These are phyloP conservation scores for Saccostrea glomerata DNA, from an alignment of 1,140 invertebrate species.

Conservation along the genomic window DNA sequence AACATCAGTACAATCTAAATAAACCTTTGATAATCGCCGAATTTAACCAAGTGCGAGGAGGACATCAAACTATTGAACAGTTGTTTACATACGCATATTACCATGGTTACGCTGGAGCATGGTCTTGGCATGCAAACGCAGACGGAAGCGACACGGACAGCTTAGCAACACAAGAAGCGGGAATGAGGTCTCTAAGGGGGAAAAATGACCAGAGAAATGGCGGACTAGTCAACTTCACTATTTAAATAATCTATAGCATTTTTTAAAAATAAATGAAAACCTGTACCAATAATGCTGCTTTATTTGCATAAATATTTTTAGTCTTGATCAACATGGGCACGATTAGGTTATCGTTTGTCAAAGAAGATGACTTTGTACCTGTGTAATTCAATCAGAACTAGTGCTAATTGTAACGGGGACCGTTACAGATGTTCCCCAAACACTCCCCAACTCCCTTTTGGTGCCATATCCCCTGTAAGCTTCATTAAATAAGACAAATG, in stretches of 20 bases:
- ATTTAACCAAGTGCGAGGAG: conserved; percentile 58
- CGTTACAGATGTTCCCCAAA: too few relatives aligned
- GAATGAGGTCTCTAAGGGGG: conserved; percentile 61
- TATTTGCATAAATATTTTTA: too few relatives aligned
- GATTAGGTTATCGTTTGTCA: too few relatives aligned
- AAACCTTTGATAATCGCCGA: conserved; percentile 59
- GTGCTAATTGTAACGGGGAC: too few relatives aligned
- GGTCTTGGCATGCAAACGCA: conserved; percentile 63
- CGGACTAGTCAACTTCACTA: conserved; percentile 16
- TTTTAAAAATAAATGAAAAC: background rate
- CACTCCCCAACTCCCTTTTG: too few relatives aligned
- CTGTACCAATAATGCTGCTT: too few relatives aligned
- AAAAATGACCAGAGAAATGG: conserved; percentile 45
- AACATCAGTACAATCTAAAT: conserved; percentile 40
- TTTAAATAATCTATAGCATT: background rate
- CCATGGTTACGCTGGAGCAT: conserved; percentile 57
- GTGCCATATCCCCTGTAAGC: too few relatives aligned
- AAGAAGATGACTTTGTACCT: too few relatives aligned
- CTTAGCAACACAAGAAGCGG: conserved; percentile 63
- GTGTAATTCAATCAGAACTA: too few relatives aligned
- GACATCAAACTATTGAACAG: conserved; percentile 35
- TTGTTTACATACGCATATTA: conserved; percentile 56
- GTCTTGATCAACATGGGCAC: too few relatives aligned
- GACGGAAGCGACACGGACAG: conserved; percentile 71
- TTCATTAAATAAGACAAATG: too few relatives aligned